A percentile compares a stretch with the other conserved stretches of the same genome.
Evolutionary conservation across 2,113 vertebrate species (phyloP).

Genomic region (Baryphthengus martii): DNA sequence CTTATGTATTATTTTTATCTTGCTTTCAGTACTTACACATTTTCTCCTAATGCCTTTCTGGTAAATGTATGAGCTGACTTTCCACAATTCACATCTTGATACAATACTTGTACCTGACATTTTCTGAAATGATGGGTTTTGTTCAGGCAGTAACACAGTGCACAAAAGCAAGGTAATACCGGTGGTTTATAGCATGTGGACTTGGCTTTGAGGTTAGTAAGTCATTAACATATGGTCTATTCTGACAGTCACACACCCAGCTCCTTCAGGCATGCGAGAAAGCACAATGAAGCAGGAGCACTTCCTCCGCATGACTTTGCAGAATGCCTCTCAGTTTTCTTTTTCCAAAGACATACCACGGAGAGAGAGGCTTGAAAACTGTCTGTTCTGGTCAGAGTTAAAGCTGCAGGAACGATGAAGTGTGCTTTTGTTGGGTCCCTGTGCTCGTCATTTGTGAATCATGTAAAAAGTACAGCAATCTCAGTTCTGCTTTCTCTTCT

Average conservation of each 20-base stretch:
- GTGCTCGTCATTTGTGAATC: not conserved
- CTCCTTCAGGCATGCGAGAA: not conserved
- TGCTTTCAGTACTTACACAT: not conserved
- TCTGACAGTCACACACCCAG: not conserved
- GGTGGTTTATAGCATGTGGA: not conserved
- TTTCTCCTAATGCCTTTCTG: not conserved
- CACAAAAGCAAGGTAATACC: not conserved
- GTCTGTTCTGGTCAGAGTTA: not conserved
- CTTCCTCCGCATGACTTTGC: not conserved
- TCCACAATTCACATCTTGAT: not conserved
- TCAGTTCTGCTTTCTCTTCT: not conserved
- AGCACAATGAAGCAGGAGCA: not conserved
- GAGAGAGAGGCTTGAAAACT: not conserved
- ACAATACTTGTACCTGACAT: not conserved
- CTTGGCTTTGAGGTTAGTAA: conserved; percentile 1
- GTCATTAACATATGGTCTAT: not conserved
- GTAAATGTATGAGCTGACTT: not conserved
- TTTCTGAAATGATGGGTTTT: not conserved
- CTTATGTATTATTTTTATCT: not conserved
- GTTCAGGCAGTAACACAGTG: not conserved
- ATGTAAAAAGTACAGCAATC: not conserved
- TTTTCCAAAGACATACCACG: not conserved
- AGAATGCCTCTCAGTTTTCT: not conserved
- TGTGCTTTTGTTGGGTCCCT: not conserved
- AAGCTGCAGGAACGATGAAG: accelerated